Base-by-base conservation (phyloP, 2,113 vertebrate species). In the Chionis minor region DNA sequence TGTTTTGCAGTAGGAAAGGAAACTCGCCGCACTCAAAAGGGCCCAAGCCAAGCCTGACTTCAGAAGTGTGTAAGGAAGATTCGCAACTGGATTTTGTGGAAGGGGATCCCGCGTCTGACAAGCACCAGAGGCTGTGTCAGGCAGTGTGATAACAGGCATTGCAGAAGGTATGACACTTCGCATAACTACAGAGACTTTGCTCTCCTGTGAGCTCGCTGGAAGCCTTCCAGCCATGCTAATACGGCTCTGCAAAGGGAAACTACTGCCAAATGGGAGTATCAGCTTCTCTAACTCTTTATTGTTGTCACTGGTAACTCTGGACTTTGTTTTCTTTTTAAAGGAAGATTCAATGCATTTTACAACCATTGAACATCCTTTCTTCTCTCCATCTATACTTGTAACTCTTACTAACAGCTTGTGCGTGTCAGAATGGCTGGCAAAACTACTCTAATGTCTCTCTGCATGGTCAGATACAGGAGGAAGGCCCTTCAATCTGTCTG, bases 241-340 rank as follows among this genome's bases (percentile, higher is more conserved):
- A 71, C 2, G 26, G 63, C 44, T 92, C 78, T 90, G 78, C 91
- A 94, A 92, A 82, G 45, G 66, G 62, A 88, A 94, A 63, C 28
- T 88, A 35, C 38, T 95, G 95, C 93, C 92, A 97, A 92, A 86
- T 65, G 52, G 74, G 77, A 94, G 40, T 87, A 95, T 71, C 92
- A 59, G 94, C 81, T 91, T 82, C 87, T 66, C 84, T 73, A 94
- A 94, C 44, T 89, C 88, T 67, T 86, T 47, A 77, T 94, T 92
- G 86, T 81, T 92, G 83, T 80, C 89, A 92, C 24, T 85, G 81
- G 77, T 90, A 95, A 94, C 84, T 95, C 66, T 0, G 6, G 77
- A 94, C 88, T 96, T 95, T 89, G 84, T 90, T 93, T 93, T 88
- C 84, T 58, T 82, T 91, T 94, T 86, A 92, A 82, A 97, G 81